These are phyloP conservation scores for Beris chalybata DNA, from an alignment of 2,888 invertebrate species.

Conservation along the genomic window DNA sequence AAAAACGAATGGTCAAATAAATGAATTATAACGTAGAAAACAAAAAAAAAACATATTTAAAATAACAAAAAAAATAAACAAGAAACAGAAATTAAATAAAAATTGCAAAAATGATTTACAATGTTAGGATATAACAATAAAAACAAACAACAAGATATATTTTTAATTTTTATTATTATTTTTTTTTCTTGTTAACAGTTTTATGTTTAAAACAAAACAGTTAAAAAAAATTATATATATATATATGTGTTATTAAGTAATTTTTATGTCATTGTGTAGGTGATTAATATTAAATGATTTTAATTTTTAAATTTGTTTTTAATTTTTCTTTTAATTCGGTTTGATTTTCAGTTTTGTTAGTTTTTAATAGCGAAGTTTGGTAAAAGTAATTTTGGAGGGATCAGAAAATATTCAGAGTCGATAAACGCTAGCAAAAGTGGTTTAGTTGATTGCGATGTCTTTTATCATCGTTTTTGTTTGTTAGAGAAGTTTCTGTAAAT, in stretches of 20 bases:
- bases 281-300: constrained; percentile 35
- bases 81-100: constrained; percentile 26
- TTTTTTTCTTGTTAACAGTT: constrained; percentile 37
- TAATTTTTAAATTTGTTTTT: constrained; percentile 22
- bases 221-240: constrained; percentile 32
- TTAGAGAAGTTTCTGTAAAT: no score
- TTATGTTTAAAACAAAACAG: constrained; percentile 36
- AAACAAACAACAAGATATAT: constrained; percentile 30
- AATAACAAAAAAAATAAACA: constrained; percentile 11
- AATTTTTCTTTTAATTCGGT: no score
- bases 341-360: no score
- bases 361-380: no score
- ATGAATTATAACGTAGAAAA: constrained; percentile 19
- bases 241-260: constrained; percentile 36
- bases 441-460: no score
- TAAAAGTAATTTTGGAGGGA: no score
- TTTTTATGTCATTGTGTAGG: constrained; percentile 38
- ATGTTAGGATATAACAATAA: constrained; percentile 8
- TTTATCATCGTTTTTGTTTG: no score
- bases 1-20: constrained; percentile 18
- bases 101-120: constrained; percentile 5
- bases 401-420: no score
- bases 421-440: no score
- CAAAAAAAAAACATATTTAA: constrained; percentile 9
- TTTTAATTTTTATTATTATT: constrained; percentile 21